Evolutionary conservation across 92 coral and sea anemone species (phyloP).

Genomic region (Anthopleura xanthogrammica): DNA sequence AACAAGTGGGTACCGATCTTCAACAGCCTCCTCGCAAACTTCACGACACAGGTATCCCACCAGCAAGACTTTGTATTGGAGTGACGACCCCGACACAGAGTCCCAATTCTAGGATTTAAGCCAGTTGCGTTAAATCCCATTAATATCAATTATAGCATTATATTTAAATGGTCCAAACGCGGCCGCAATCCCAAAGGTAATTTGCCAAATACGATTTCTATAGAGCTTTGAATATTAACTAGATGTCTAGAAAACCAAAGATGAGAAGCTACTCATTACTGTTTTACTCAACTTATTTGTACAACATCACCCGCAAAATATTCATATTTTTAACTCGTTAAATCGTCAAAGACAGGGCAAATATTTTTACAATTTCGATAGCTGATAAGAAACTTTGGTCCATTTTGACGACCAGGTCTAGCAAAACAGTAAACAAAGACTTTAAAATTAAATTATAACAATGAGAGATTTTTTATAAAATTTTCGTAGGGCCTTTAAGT

Average conservation of each 20-base stretch:
- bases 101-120: conserved; percentile 60
- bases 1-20: conserved; percentile 85
- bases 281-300: not conserved
- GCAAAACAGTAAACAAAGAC: not conserved
- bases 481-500: conserved; percentile 4
- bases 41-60: conserved; percentile 58
- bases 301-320: not conserved
- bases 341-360: conserved; percentile 2
- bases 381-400: conserved; percentile 15
- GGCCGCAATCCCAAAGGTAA: not conserved
- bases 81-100: conserved; percentile 84
- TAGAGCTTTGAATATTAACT: not conserved
- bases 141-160: not conserved
- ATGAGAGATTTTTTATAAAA: conserved; percentile 6
- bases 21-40: conserved; percentile 72
- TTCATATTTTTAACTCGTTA: conserved; percentile 22
- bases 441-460: not conserved
- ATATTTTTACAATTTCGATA: conserved; percentile 22
- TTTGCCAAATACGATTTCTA: not conserved
- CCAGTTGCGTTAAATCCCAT: not conserved
- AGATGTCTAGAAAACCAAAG: too few relatives aligned
- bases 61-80: conserved; percentile 70
- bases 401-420: conserved; percentile 6
- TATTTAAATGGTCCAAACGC: conserved; percentile 4
- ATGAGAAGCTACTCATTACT: not conserved